Percentiles rank a stretch among this genome's conserved stretches.
Evolutionary conservation across 1,140 invertebrate genomes (phyloP).

Genomic region (Pachypeltis micranthus): DNA sequence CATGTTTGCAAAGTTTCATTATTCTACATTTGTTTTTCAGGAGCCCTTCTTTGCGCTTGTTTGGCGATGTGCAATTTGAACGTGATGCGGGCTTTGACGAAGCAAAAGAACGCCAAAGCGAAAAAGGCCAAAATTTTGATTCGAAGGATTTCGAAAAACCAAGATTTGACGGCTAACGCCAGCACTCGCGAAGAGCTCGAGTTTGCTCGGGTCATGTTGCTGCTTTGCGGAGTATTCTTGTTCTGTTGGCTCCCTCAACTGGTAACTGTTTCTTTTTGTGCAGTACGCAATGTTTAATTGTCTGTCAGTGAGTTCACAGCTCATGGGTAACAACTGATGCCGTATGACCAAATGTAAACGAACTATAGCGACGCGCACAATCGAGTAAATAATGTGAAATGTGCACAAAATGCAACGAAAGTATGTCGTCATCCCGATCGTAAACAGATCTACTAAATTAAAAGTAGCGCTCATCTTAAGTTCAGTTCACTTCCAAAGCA

Average conservation of each 20-base stretch:
- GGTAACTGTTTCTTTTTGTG: conserved; percentile 41
- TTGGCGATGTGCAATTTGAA: conserved; percentile 71
- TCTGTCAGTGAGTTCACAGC: background rate
- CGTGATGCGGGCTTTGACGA: conserved; percentile 54
- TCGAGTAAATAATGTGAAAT: too few relatives aligned
- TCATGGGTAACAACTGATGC: background rate
- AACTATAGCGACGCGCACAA: too few relatives aligned
- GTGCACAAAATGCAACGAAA: too few relatives aligned
- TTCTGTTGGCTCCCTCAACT: conserved; percentile 78
- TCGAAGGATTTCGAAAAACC: conserved; percentile 26
- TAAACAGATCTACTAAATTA: background rate
- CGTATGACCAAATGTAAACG: background rate
- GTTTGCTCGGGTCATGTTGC: conserved; percentile 70
- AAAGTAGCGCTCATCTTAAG: background rate
- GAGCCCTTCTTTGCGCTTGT: conserved; percentile 54
- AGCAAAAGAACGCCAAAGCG: conserved; percentile 10
- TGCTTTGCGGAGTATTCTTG: conserved; percentile 67
- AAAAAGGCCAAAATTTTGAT: conserved; percentile 22
- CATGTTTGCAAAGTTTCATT: too few relatives aligned
- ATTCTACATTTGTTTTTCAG: conserved; percentile 45
- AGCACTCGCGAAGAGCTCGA: conserved; percentile 66
- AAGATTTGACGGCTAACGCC: conserved; percentile 24
- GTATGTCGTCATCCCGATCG: too few relatives aligned
- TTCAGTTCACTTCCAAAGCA: background rate
- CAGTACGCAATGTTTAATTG: background rate